Evolutionary conservation across 2,113 vertebrate genomes (phyloP).

Genomic region (Cynopterus brachyotis): DNA sequence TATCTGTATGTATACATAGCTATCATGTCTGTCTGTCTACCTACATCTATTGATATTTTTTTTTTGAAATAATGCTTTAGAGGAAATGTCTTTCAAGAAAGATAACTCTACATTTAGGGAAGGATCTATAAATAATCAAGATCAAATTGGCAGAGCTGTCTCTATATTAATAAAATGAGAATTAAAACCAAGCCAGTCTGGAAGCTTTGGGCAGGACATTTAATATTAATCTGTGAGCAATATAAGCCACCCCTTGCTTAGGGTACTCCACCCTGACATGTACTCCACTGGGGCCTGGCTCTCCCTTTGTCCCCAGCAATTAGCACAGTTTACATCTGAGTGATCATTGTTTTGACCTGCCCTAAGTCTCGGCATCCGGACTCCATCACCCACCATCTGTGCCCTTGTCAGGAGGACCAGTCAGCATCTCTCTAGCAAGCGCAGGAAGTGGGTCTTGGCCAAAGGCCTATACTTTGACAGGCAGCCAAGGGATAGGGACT

Average conservation of each 20-base stretch:
- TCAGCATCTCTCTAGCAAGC: conserved; percentile 54
- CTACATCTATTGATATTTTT: too few relatives aligned
- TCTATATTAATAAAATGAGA: background rate
- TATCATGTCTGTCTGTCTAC: too few relatives aligned
- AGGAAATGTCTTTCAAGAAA: background rate
- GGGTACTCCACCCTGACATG: background rate
- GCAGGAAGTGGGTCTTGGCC: conserved; percentile 72
- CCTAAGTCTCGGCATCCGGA: conserved; percentile 74
- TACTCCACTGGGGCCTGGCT: background rate
- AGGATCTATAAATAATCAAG: background rate
- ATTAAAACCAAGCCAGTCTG: background rate
- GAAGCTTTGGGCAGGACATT: background rate
- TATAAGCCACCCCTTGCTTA: background rate
- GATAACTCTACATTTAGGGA: background rate
- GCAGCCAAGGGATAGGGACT: conserved; percentile 53
- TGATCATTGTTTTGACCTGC: conserved; percentile 72
- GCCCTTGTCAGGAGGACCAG: conserved; percentile 42
- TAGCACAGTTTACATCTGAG: conserved; percentile 75
- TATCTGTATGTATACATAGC: background rate
- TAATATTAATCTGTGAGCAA: background rate
- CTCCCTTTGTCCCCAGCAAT: conserved; percentile 74
- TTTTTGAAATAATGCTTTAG: background rate
- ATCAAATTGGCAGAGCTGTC: background rate
- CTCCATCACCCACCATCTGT: conserved; percentile 77
- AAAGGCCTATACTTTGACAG: conserved; percentile 49